Conservation (phyloP, 2,113 vertebrate genomes). For the Speoplatyrhinus poulsoni region DNA sequence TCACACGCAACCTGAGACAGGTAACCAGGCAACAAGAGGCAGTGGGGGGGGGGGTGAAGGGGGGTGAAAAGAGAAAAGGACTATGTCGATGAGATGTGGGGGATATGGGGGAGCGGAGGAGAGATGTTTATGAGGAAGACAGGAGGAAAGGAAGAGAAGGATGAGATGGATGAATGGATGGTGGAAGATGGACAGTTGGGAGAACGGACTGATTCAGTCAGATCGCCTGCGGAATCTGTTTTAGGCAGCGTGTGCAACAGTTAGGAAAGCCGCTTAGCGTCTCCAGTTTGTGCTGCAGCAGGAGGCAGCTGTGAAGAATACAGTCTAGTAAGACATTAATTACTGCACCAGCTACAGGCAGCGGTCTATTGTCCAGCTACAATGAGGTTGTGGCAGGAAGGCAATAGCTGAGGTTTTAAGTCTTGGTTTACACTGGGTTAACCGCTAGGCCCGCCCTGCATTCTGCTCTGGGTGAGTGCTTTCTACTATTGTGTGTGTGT, state of each 20-base stretch:
- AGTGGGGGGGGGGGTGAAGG: conserved; percentile 44
- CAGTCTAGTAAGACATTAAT: conserved; percentile 48
- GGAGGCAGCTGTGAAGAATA: conserved; percentile 29
- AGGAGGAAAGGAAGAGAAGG: neutral
- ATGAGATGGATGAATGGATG: conserved; percentile 8
- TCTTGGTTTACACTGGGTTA: conserved; percentile 72
- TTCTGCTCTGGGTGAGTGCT: conserved; percentile 67
- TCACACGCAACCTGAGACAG: conserved; percentile 99
- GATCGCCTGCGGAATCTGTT: conserved; percentile 15
- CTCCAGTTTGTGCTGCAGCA: conserved; percentile 39
- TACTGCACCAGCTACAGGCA: conserved; percentile 50
- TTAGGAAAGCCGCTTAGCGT: conserved; percentile 12
- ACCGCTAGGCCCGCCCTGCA: conserved; percentile 63
- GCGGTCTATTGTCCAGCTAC: conserved; percentile 55
- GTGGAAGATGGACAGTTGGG: neutral
- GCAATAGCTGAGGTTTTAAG: conserved; percentile 57
- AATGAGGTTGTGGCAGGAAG: conserved; percentile 56
- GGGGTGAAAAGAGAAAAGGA: conserved; percentile 18
- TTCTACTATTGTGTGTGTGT: conserved; percentile 33
- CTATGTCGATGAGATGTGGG: conserved; percentile 10
- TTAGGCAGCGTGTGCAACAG: conserved; percentile 3
- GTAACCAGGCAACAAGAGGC: conserved; percentile 94
- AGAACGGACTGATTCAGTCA: neutral
- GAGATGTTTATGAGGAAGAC: neutral
- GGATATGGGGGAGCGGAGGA: neutral